These are phyloP conservation scores for Anguilla obscura DNA, from an alignment of 2,797 vertebrate species.

Conservation along the genomic window DNA sequence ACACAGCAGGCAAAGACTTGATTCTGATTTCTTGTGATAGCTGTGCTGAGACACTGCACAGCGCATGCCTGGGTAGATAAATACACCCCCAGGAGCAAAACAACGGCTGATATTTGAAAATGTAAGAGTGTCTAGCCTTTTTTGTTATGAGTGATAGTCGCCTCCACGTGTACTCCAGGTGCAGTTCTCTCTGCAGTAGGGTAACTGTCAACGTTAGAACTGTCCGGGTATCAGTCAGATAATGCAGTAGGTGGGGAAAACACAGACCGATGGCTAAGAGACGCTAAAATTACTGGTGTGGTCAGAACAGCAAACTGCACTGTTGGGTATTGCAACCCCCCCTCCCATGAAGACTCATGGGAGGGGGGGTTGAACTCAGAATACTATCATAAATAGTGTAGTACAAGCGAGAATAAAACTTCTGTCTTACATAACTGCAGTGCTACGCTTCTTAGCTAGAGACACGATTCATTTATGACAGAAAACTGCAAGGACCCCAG, in stretches of 20 bases:
- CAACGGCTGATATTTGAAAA: not conserved
- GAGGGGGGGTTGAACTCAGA: not conserved
- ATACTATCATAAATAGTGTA: not conserved
- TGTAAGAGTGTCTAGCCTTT: no score
- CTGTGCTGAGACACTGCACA: not conserved
- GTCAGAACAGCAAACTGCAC: not conserved
- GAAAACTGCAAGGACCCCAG: not conserved
- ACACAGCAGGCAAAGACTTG: not conserved
- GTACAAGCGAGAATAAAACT: not conserved
- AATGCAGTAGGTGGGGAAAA: not conserved
- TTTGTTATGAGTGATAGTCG: no score
- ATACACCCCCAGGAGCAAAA: not conserved
- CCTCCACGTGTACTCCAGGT: not conserved
- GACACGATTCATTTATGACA: not conserved
- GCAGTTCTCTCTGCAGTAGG: not conserved
- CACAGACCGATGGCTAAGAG: not conserved
- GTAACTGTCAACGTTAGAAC: not conserved
- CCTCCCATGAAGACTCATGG: not conserved
- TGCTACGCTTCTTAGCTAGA: not conserved
- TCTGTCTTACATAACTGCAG: not conserved
- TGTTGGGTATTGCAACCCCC: not conserved
- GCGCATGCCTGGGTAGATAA: slow-evolving; percentile 2
- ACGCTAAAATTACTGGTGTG: not conserved
- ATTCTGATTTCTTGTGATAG: slow-evolving; percentile 13
- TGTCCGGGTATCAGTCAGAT: not conserved